These are phyloP conservation scores for Trichosurus vulpecula DNA, from an alignment of 2,797 vertebrate species.

Conservation along the genomic window DNA sequence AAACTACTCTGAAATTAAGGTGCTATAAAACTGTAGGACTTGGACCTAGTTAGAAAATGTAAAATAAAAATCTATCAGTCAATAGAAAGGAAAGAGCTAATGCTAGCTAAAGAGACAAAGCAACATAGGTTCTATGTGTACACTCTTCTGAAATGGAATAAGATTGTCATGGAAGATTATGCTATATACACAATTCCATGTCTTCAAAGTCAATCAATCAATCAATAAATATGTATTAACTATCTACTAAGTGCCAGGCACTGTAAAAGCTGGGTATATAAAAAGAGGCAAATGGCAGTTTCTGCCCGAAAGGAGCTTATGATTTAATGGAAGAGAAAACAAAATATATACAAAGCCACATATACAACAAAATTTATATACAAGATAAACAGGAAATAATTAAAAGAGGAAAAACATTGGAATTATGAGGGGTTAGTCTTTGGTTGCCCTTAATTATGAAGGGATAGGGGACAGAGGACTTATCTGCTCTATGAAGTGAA, in stretches of 20 bases:
- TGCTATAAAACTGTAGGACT: too few species aligned
- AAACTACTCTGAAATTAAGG: neutral
- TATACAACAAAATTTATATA: neutral
- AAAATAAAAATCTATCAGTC: neutral
- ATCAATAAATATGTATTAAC: neutral
- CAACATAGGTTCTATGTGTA: too few species aligned
- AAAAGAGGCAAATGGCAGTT: too few species aligned
- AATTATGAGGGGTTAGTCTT: neutral
- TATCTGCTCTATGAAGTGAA: neutral
- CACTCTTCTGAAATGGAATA: neutral
- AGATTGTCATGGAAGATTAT: neutral
- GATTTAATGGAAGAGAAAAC: neutral
- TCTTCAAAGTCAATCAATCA: neutral
- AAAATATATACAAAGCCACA: neutral
- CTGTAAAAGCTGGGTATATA: neutral
- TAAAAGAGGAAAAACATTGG: neutral
- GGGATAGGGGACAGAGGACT: neutral
- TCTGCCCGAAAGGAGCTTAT: neutral
- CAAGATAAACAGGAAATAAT: neutral
- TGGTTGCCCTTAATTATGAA: neutral
- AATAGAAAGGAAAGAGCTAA: neutral
- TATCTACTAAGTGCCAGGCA: neutral
- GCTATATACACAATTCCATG: neutral
- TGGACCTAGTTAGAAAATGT: neutral
- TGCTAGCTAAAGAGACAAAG: too few species aligned